Conservation (phyloP, 2,888 invertebrate genomes). For the Thelaira solivaga region DNA sequence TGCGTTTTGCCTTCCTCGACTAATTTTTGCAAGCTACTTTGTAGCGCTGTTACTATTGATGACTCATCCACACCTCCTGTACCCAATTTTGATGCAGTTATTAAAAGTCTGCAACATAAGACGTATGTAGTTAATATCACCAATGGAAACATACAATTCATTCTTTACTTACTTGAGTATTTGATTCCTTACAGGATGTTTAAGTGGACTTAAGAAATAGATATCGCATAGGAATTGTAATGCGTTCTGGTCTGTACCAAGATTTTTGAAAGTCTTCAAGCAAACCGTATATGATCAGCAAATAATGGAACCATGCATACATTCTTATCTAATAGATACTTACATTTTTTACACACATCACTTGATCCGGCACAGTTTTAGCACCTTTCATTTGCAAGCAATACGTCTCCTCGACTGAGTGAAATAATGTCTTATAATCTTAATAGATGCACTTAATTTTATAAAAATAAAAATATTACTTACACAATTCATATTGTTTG, state of each 20-base stretch:
- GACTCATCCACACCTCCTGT: constrained; percentile 61
- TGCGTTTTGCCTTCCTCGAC: constrained; percentile 59
- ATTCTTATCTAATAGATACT: background rate
- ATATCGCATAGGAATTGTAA: constrained; percentile 73
- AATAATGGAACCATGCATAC: background rate
- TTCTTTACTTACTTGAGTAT: constrained; percentile 71
- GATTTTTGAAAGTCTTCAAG: constrained; percentile 65
- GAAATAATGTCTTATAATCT: background rate
- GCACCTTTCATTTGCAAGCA: constrained; percentile 66
- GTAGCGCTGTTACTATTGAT: constrained; percentile 65
- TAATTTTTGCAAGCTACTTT: constrained; percentile 63
- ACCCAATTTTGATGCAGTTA: constrained; percentile 60
- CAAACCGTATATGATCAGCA: background rate
- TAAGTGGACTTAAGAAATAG: constrained; percentile 72
- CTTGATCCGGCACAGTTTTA: constrained; percentile 68
- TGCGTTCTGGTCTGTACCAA: constrained; percentile 59
- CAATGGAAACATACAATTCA: too few relatives aligned
- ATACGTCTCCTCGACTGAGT: constrained; percentile 63
- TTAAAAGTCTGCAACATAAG: constrained; percentile 59
- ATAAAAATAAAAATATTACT: constrained; percentile 14
- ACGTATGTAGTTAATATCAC: too few relatives aligned
- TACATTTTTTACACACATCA: constrained; percentile 69
- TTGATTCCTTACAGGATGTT: constrained; percentile 76
- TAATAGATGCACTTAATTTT: too few relatives aligned
- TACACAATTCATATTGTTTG: constrained; percentile 65